These are phyloP conservation scores for Neofelis nebulosa DNA, from an alignment of 2,113 vertebrate species.

Conservation along the genomic window DNA sequence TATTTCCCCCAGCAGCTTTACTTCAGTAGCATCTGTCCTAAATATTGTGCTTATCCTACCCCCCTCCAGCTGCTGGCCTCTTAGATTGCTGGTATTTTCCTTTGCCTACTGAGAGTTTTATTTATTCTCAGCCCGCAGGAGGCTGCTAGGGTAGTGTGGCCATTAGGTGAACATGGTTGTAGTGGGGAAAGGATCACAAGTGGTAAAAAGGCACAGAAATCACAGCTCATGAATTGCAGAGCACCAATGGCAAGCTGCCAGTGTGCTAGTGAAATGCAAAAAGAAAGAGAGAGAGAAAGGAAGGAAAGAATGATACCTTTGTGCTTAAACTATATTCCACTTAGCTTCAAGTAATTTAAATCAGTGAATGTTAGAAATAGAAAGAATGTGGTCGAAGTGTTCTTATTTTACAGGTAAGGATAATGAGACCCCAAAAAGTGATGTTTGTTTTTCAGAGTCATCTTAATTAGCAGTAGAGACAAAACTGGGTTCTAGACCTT, in stretches of 20 bases:
- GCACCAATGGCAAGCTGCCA: not conserved
- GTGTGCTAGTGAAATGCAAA: not conserved
- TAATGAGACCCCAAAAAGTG: not conserved
- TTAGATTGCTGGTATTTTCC: conserved; percentile 17
- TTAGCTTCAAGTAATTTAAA: not conserved
- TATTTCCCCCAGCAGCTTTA: not conserved
- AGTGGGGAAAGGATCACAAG: not conserved
- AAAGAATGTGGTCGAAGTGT: not conserved
- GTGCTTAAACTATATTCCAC: not conserved
- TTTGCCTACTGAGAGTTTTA: not conserved
- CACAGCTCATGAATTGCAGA: conserved; percentile 9
- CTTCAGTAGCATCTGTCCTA: not conserved
- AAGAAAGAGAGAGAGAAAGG: not conserved
- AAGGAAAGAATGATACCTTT: not conserved
- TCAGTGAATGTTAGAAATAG: not conserved
- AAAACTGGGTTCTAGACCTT: conserved; percentile 34
- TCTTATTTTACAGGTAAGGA: conserved; percentile 10
- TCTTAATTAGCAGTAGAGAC: not conserved
- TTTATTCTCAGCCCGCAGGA: not conserved
- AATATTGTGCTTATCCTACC: not conserved
- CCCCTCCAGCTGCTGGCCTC: not conserved
- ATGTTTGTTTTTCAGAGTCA: not conserved
- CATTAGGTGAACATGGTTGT: not conserved
- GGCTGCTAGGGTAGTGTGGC: not conserved
- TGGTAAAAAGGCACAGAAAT: not conserved